Percentiles rank a stretch among this genome's conserved stretches.
Conservation (phyloP, 2,797 vertebrate genomes). For the Pyrocephalus nanus region DNA sequence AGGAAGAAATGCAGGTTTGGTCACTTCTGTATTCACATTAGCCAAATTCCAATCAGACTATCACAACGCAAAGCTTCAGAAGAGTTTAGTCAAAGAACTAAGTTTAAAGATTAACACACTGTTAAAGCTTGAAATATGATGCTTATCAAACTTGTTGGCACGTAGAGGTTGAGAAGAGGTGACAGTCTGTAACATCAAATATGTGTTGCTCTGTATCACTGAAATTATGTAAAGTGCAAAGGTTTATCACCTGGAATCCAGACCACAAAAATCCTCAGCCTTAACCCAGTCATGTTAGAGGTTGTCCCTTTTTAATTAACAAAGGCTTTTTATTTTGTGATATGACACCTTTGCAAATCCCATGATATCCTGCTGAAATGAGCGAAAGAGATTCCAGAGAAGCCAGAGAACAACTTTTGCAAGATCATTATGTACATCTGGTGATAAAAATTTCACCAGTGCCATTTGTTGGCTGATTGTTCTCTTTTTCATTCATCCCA, state of each 20-base stretch:
- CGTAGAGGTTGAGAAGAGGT: neutral
- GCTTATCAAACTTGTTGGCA: constrained; percentile 32
- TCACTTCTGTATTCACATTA: neutral
- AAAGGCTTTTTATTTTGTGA: neutral
- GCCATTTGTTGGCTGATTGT: neutral
- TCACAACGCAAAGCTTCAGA: neutral
- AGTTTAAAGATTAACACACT: constrained; percentile 20
- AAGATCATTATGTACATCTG: neutral
- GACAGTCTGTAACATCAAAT: constrained; percentile 16
- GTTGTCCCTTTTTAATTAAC: neutral
- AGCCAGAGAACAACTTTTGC: neutral
- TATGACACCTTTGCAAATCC: neutral
- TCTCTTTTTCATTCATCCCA: neutral
- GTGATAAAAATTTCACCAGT: neutral
- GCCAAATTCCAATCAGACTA: neutral
- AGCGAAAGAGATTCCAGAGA: neutral
- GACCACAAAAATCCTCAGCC: neutral
- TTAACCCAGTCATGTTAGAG: neutral
- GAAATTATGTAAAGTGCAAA: neutral
- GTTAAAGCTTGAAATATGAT: neutral
- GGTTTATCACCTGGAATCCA: neutral
- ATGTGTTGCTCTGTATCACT: neutral
- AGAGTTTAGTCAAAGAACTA: neutral
- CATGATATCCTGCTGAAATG: neutral
- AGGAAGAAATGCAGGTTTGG: neutral